Base-by-base conservation (phyloP, 2,797 vertebrate genomes). In the Pygocentrus nattereri region DNA sequence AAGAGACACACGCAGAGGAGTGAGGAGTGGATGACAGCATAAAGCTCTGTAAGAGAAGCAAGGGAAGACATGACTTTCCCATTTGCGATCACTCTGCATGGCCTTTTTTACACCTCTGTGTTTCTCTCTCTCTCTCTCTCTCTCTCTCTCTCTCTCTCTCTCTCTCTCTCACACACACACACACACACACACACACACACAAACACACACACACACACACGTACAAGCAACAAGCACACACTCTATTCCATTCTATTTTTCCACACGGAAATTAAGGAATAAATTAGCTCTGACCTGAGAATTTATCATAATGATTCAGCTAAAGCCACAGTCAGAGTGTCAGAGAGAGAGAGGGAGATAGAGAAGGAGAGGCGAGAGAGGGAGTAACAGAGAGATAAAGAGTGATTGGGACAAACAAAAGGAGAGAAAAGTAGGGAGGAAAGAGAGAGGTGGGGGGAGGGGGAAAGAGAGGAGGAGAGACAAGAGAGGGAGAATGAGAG, bases 241-340 rank as follows among this genome's bases (percentile, higher is more conserved):
- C 23, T 27, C 58, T 25, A 12, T 38, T 59, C 12, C 59, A 21
- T 38, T 59, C 21, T 74, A 21, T 23, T 41, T 21, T 25, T 52
- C 21, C 11, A 6, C 34, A 25, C 34, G 41, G 74, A 50, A 19
- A 47, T 25, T 7, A 62, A 62, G 30, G 34, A 21, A n/a, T 49
- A 76, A 76, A 50, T 62, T 25, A 30, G 27, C 31, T 41, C 15
- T 44, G 21, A n/a, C n/a, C 65, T 23, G 21, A 23, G 64, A 8
- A 67, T 67, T 41, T 67, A 21, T 34, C 31, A 65, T 30, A 67
- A 38, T 41, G 31, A 67, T n/a, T 68, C 21, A 68, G 65, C 65
- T 38, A 38, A 41, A 67, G 64, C 19, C 16, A 21, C 18, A 5
- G 13, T n/a, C 6, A 23, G 18, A 7, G n/a, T n/a, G n/a, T n/a